Conservation (phyloP, 2,888 invertebrate genomes). For the Parnassius glacialis region DNA sequence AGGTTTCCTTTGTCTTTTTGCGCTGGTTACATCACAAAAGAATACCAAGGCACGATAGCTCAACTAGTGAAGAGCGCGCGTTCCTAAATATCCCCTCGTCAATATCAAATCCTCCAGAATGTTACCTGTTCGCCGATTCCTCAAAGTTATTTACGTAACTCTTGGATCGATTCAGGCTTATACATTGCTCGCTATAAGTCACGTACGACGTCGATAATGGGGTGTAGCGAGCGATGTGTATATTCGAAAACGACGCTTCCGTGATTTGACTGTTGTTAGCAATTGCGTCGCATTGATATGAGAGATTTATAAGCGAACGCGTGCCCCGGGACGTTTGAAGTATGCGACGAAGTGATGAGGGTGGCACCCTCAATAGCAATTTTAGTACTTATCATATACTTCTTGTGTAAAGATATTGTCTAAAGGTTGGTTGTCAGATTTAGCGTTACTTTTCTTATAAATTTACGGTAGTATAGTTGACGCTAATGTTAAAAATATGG, state of each 20-base stretch:
- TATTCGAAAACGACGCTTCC: conserved; percentile 1
- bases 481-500: no score
- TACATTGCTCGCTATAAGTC: conserved; percentile 19
- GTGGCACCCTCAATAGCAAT: conserved; percentile 18
- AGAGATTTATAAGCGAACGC: conserved; percentile 25
- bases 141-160: conserved; percentile 4
- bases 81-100: conserved; percentile 7
- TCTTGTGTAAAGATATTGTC: conserved; percentile 12
- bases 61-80: conserved; percentile 10
- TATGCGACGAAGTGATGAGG: conserved; percentile 13
- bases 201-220: conserved; percentile 8
- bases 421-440: background rate
- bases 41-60: conserved; percentile 10
- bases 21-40: conserved; percentile 8
- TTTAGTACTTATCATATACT: conserved; percentile 15
- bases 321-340: conserved; percentile 21
- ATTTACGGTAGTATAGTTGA: no score
- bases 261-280: conserved; percentile 2
- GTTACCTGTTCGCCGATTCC: conserved; percentile 7
- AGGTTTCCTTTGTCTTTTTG: background rate
- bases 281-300: conserved; percentile 10
- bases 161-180: conserved; percentile 1
- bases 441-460: no score
- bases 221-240: conserved; percentile 18
- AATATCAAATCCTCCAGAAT: conserved; percentile 22